A percentile compares a stretch with the other conserved stretches of the same genome.
Conservation (phyloP, 2,888 invertebrate species). For the Philaethria dido region DNA sequence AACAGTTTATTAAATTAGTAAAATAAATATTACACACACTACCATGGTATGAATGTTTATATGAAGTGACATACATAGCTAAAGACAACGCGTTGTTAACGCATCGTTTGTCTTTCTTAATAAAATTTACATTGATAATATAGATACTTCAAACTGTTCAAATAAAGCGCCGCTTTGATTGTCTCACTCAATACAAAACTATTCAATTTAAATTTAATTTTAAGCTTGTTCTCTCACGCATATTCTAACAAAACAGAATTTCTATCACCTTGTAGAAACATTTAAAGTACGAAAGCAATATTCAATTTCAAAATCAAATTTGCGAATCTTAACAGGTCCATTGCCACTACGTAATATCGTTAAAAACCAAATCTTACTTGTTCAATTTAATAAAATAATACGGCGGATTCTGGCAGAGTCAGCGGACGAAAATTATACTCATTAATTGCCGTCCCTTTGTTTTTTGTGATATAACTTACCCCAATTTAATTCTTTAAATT, state of each 20-base stretch:
- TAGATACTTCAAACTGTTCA: too few species aligned
- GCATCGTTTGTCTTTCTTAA: too few species aligned
- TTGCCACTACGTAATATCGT: constrained; percentile 6
- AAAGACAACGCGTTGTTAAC: too few species aligned
- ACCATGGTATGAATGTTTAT: too few species aligned
- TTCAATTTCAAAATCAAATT: not conserved
- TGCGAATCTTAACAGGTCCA: not conserved
- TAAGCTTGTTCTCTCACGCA: not conserved
- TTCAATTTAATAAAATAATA: constrained; percentile 15
- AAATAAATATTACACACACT: too few species aligned
- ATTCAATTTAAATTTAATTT: too few species aligned
- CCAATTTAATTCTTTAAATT: constrained; percentile 21
- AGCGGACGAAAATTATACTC: constrained; percentile 16
- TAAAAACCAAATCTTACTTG: constrained; percentile 16
- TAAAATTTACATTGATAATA: too few species aligned
- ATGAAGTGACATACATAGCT: too few species aligned
- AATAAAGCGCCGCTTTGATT: too few species aligned
- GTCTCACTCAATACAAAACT: too few species aligned
- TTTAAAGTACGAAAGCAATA: not conserved
- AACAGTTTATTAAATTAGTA: too few species aligned
- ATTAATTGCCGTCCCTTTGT: constrained; percentile 24
- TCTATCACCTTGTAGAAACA: not conserved
- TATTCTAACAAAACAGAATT: not conserved
- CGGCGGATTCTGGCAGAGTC: not conserved
- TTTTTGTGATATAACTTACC: constrained; percentile 20